phyloP scores from a whole-genome alignment of 2,888 invertebrate species.

The Melanchra persicariae region DNA sequence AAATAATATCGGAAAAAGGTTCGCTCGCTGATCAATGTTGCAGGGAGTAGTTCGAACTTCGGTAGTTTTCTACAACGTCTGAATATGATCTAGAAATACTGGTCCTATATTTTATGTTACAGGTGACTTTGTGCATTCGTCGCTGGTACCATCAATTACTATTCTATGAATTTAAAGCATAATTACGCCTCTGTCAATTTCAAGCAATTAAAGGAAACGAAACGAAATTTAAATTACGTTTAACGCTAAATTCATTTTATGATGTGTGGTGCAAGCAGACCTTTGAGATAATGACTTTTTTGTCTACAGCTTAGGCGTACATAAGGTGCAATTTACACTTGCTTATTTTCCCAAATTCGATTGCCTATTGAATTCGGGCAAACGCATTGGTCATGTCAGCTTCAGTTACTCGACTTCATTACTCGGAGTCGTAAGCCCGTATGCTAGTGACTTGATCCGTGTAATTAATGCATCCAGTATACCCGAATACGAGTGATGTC shows the following conservation, averaged over 20 bases:
- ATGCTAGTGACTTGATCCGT: not conserved
- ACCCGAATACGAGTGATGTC: too few species aligned
- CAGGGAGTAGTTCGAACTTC: constrained; percentile 29
- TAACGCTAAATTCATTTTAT: not conserved
- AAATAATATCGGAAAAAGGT: constrained; percentile 65
- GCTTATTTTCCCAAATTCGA: too few species aligned
- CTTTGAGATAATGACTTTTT: not conserved
- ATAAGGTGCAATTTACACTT: too few species aligned
- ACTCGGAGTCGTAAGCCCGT: not conserved
- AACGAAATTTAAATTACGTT: not conserved
- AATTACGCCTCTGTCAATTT: not conserved
- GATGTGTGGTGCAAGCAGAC: not conserved
- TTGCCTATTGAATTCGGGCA: too few species aligned
- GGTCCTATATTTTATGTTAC: not conserved
- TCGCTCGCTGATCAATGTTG: constrained; percentile 58
- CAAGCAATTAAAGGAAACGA: not conserved
- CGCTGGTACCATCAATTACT: not conserved
- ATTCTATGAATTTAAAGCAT: not conserved
- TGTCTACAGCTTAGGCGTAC: too few species aligned
- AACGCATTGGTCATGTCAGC: too few species aligned
- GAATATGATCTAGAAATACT: not conserved
- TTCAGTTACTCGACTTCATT: not conserved
- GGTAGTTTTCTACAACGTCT: constrained; percentile 22
- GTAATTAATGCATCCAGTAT: too few species aligned
- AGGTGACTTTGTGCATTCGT: too few species aligned